phyloP scores from a whole-genome alignment of 2,113 vertebrate species.

The Isurus oxyrinchus region DNA sequence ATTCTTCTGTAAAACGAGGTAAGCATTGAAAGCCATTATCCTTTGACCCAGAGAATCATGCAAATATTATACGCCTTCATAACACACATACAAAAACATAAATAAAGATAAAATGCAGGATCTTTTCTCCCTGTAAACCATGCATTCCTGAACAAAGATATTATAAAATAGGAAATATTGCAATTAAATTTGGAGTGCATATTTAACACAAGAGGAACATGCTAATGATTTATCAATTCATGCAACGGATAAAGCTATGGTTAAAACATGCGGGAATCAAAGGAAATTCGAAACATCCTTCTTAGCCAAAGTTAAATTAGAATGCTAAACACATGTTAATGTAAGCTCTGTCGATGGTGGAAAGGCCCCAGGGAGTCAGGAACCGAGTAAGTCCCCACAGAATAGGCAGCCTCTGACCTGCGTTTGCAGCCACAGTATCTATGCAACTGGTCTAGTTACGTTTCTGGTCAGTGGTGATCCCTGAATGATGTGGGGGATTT shows the following conservation, averaged over 20 bases:
- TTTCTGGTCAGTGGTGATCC: too few relatives aligned
- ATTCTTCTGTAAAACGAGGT: not conserved
- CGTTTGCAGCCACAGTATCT: too few relatives aligned
- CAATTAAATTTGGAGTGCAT: conserved; percentile 51
- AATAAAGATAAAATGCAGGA: conserved; percentile 3
- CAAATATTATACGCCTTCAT: not conserved
- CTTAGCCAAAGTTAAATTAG: conserved; percentile 87
- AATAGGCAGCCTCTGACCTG: too few relatives aligned
- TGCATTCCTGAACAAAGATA: conserved; percentile 19
- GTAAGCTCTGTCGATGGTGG: conserved; percentile 48
- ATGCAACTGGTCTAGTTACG: too few relatives aligned
- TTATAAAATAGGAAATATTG: not conserved
- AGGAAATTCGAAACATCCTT: conserved; percentile 69
- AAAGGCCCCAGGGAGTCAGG: too few relatives aligned
- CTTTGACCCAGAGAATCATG: not conserved
- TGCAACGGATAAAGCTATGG: conserved; percentile 79
- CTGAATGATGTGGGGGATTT: too few relatives aligned
- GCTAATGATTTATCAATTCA: conserved; percentile 66
- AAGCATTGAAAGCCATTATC: not conserved
- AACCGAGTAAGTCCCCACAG: too few relatives aligned
- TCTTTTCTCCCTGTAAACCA: not conserved
- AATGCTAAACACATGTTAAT: conserved; percentile 59
- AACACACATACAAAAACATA: not conserved
- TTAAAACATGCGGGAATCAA: conserved; percentile 70
- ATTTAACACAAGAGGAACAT: conserved; percentile 46